Conservation (phyloP, 2,888 invertebrate species). For the Drosophila koepferae region DNA sequence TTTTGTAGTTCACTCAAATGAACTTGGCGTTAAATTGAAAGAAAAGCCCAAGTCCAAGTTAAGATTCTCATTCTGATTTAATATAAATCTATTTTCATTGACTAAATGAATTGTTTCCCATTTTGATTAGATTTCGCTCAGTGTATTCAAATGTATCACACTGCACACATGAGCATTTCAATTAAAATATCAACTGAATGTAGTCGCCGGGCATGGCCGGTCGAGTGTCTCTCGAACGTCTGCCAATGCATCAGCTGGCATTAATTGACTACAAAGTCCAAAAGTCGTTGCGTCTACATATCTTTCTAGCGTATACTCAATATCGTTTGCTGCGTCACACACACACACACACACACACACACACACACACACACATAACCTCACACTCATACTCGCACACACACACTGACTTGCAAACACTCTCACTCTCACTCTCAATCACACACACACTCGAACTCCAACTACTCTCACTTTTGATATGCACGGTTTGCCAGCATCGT, state of each 20-base stretch:
- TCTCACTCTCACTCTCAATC: neutral
- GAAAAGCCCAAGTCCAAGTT: no score
- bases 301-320: constrained; percentile 36
- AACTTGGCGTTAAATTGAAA: neutral
- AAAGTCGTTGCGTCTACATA: constrained; percentile 20
- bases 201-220: constrained; percentile 27
- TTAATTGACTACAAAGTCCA: constrained; percentile 54
- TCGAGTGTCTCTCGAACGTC: constrained; percentile 33
- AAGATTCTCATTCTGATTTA: neutral
- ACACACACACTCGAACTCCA: neutral
- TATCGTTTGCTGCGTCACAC: constrained; percentile 50
- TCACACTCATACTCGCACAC: no score
- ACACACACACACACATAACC: no score
- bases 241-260: constrained; percentile 32
- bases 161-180: constrained; percentile 9
- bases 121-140: constrained; percentile 3
- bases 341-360: neutral
- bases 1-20: no score
- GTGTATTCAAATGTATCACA: constrained; percentile 3
- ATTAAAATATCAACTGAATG: constrained; percentile 40
- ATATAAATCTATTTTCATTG: neutral
- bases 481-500: constrained; percentile 21
- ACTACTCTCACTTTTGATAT: constrained; percentile 25
- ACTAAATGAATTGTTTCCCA: neutral
- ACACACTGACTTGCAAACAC: neutral